Evolutionary conservation across 1,140 invertebrate species (phyloP), one percentile per base, ranked within the genome.

Genomic region (Berghia stephanieae): DNA sequence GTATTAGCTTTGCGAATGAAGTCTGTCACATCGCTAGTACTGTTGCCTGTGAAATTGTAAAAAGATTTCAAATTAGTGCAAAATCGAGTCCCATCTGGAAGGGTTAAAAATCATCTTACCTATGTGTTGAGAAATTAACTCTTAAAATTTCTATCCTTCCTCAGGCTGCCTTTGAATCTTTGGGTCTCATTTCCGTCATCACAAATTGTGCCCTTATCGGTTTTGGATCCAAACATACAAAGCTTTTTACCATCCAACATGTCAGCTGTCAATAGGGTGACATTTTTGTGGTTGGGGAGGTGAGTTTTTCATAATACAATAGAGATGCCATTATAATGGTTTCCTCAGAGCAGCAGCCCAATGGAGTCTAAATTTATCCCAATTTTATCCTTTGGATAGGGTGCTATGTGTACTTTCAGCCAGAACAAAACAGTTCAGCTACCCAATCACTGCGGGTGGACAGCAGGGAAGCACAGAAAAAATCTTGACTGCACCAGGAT

Each of bases 181-280:
- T 98, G 91, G 95, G 96, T 36, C 92, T 96, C 0, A 94, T 97
- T 49, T 96, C 96, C 0, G 96, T 98, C 21, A 91, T 98, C 80
- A 97, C 98, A 0, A 99, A 99, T 89, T 98, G 96, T 90, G 96
- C 96, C 0, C 89, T 99, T 52, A 96, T 99, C 76, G 96, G 95
- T n/a, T 92, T n/a, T 98, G 42, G 97, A 96, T 6, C 96, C 96
- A 0, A 94, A 96, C 82, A 94, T 98, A 5, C 94, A 91, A 44
- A 84, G 82, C 55, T 57, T 86, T 18, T 63, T 88, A 36, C 85
- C 85, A 0, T 81, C 81, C 6, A 75, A 84, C 57, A 75, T 86
- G 24, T 83, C 83, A 10, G 77, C 84, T 36, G 83, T 85, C 44
- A 85, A 88, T 70, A 79, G 86, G 16, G 80, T 89, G 16, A 49